phyloP scores from a whole-genome alignment of 2,797 vertebrate species.

The Poeciliopsis paucimaculata region DNA sequence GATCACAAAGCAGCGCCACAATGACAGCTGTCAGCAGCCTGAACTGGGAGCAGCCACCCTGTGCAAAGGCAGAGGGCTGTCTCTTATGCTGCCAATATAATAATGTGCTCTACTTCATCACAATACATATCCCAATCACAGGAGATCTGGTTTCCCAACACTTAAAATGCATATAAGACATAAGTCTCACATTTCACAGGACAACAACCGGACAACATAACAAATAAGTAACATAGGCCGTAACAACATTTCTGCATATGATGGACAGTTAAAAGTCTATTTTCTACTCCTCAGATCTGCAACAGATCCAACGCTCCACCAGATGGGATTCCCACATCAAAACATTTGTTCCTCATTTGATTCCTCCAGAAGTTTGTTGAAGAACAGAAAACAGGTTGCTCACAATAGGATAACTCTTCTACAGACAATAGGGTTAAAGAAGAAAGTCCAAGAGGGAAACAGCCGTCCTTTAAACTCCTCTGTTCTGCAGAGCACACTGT shows the following conservation, averaged over 20 bases:
- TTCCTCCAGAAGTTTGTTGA: conserved; percentile 19
- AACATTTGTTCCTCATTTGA: conserved; percentile 12
- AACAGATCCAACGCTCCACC: conserved; percentile 12
- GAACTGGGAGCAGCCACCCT: conserved; percentile 16
- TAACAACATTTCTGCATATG: neutral
- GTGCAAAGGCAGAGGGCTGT: conserved; percentile 12
- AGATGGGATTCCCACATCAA: conserved; percentile 19
- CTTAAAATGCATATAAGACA: conserved; percentile 7
- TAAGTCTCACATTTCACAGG: neutral
- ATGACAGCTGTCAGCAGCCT: conserved; percentile 34
- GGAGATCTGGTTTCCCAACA: neutral
- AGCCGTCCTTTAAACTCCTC: conserved; percentile 13
- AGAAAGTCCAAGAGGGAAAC: conserved; percentile 9
- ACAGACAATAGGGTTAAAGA: conserved; percentile 13
- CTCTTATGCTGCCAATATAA: neutral
- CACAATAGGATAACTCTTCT: conserved; percentile 18
- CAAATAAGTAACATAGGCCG: neutral
- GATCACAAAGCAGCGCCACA: conserved; percentile 25
- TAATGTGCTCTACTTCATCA: neutral
- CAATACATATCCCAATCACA: neutral
- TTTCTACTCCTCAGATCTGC: conserved; percentile 2
- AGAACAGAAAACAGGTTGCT: conserved; percentile 3
- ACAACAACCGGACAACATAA: neutral
- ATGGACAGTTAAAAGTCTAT: conserved; percentile 12
- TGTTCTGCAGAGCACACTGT: conserved; percentile 22